Evolutionary conservation across 2,797 vertebrate genomes (phyloP).

Genomic region (Parotocinclus haroldoi): DNA sequence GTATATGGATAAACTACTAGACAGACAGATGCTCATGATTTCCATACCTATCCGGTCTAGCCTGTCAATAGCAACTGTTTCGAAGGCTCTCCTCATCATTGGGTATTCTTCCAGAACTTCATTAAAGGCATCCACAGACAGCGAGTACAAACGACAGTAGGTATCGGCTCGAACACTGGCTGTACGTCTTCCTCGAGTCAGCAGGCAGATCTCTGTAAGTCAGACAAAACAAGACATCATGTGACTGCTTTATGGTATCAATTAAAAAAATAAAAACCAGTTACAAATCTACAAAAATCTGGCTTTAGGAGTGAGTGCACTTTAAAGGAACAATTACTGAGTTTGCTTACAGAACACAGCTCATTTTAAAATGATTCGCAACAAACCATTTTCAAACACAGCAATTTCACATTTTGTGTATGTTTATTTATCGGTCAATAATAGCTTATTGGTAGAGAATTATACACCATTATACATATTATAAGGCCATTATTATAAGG

Average conservation of each 20-base stretch:
- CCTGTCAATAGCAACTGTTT: conserved; percentile 90
- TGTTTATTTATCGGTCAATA: too few relatives aligned
- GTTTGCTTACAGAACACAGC: too few relatives aligned
- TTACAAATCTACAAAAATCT: too few relatives aligned
- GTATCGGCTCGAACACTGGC: conserved; percentile 87
- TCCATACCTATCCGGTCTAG: conserved; percentile 84
- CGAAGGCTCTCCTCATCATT: conserved; percentile 92
- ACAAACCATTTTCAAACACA: too few relatives aligned
- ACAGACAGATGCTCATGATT: not conserved
- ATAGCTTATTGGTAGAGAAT: too few relatives aligned
- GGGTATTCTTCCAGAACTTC: conserved; percentile 93
- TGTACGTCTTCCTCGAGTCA: conserved; percentile 87
- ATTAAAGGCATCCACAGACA: conserved; percentile 92
- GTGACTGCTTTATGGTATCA: not conserved
- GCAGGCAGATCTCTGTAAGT: conserved; percentile 85
- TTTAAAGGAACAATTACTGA: too few relatives aligned
- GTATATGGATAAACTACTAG: not conserved
- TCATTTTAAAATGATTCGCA: too few relatives aligned
- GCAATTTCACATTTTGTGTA: too few relatives aligned
- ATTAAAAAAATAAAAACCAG: too few relatives aligned
- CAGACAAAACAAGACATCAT: conserved; percentile 3
- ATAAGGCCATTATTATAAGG: too few relatives aligned
- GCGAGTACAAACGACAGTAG: conserved; percentile 87
- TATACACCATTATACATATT: too few relatives aligned
- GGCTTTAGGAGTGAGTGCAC: too few relatives aligned